phyloP scores from a whole-genome alignment of 2,888 invertebrate species.

The Pseudolycoriella hygida region DNA sequence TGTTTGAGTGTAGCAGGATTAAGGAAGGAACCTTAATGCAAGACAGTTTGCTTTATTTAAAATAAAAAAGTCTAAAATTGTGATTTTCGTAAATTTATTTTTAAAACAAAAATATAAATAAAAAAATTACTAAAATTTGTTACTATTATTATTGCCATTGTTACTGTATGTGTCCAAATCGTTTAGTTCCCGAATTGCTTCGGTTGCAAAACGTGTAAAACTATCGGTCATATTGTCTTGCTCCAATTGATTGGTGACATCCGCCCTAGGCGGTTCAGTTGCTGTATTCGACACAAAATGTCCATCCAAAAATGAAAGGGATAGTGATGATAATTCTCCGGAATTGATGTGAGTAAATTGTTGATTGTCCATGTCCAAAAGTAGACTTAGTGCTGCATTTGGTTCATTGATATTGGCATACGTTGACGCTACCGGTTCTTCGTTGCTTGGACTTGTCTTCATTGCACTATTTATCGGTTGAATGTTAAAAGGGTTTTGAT shows the following conservation, averaged over 20 bases:
- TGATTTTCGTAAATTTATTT: too few relatives aligned
- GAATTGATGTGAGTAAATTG: constrained; percentile 32
- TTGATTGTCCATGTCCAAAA: constrained; percentile 31
- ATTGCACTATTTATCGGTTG: background rate
- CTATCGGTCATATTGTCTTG: constrained; percentile 34
- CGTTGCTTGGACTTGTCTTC: background rate
- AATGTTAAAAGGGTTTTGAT: constrained; percentile 3
- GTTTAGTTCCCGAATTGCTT: constrained; percentile 17
- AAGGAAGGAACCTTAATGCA: too few relatives aligned
- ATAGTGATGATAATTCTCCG: constrained; percentile 33
- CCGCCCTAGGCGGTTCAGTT: background rate
- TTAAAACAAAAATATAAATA: too few relatives aligned
- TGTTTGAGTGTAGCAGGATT: too few relatives aligned
- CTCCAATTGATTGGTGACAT: constrained; percentile 13
- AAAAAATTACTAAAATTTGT: background rate
- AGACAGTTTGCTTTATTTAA: too few relatives aligned
- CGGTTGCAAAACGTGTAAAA: constrained; percentile 33
- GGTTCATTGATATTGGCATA: constrained; percentile 15
- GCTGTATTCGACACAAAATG: background rate
- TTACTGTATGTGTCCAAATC: constrained; percentile 5
- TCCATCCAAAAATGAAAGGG: constrained; percentile 18
- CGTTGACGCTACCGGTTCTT: background rate
- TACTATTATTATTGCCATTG: background rate
- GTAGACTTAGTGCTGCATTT: constrained; percentile 19
- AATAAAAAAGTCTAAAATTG: too few relatives aligned